Evolutionary conservation across 1,140 invertebrate species (phyloP).

Genomic region (Drosophila tropicalis): DNA sequence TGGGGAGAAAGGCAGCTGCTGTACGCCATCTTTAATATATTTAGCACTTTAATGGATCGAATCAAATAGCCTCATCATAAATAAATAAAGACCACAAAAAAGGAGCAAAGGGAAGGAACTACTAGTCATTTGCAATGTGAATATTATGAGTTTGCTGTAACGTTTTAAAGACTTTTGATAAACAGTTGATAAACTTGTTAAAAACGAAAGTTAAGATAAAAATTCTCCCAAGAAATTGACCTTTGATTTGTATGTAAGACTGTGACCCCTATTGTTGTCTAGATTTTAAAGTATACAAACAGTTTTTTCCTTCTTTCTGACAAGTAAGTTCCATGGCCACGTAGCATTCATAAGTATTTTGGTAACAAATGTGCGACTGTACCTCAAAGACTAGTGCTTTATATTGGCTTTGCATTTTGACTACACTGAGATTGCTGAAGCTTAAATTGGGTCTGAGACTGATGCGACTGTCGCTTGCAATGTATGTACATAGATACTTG

Average conservation of each 20-base stretch:
- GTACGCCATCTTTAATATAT: constrained; percentile 1
- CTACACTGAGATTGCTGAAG: not conserved
- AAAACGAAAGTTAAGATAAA: too few relatives aligned
- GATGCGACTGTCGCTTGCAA: not conserved
- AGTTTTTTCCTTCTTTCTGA: too few relatives aligned
- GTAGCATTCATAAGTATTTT: not conserved
- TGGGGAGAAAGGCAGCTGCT: not conserved
- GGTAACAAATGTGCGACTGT: not conserved
- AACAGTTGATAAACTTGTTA: too few relatives aligned
- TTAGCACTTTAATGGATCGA: constrained; percentile 5
- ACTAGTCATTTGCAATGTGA: not conserved
- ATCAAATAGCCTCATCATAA: not conserved
- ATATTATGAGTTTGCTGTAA: not conserved
- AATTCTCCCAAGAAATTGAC: too few relatives aligned
- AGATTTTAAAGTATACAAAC: too few relatives aligned
- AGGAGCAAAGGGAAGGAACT: too few relatives aligned
- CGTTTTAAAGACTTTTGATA: not conserved
- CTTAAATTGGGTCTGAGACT: not conserved
- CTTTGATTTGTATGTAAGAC: too few relatives aligned
- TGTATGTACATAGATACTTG: not conserved
- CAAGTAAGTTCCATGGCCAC: too few relatives aligned
- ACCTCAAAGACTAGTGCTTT: not conserved
- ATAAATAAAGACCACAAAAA: not conserved
- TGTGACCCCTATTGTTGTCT: too few relatives aligned
- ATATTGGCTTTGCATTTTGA: not conserved